Conservation (phyloP, 1,140 invertebrate genomes). For the Drosophila bipectinata region DNA sequence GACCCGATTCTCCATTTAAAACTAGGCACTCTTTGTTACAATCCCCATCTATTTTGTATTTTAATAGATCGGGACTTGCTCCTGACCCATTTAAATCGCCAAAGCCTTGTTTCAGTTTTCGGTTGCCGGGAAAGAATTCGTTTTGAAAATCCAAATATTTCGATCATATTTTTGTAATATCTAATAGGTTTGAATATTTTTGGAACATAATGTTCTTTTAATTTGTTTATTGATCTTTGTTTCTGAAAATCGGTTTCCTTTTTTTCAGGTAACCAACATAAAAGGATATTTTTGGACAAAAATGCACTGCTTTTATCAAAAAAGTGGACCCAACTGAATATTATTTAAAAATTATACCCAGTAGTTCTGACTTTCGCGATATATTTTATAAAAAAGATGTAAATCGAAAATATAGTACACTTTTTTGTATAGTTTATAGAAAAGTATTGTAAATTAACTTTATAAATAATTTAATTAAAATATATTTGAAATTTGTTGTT, state of each 20-base stretch:
- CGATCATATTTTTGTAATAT: too few relatives aligned
- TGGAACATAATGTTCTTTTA: neutral
- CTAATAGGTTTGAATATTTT: neutral
- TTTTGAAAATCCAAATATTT: too few relatives aligned
- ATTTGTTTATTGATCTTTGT: neutral
- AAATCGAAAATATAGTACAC: too few relatives aligned
- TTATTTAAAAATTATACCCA: too few relatives aligned
- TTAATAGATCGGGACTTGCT: neutral
- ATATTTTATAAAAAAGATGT: too few relatives aligned
- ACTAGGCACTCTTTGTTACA: neutral
- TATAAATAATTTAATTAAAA: too few relatives aligned
- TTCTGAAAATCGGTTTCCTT: neutral
- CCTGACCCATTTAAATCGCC: neutral
- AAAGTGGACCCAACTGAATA: neutral
- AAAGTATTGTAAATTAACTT: too few relatives aligned
- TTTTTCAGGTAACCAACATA: slow-evolving; percentile 3
- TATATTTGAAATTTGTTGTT: too few relatives aligned
- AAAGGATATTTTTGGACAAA: neutral
- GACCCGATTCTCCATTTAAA: slow-evolving; percentile 65
- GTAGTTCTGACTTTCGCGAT: too few relatives aligned
- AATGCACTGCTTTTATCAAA: neutral
- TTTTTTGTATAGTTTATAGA: too few relatives aligned
- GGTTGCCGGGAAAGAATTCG: neutral
- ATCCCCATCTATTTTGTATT: neutral
- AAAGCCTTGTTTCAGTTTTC: neutral